Percentiles rank a stretch among this genome's conserved stretches.
Evolutionary conservation across 2,113 vertebrate species (phyloP).

Genomic region (Pterocles orientalis): DNA sequence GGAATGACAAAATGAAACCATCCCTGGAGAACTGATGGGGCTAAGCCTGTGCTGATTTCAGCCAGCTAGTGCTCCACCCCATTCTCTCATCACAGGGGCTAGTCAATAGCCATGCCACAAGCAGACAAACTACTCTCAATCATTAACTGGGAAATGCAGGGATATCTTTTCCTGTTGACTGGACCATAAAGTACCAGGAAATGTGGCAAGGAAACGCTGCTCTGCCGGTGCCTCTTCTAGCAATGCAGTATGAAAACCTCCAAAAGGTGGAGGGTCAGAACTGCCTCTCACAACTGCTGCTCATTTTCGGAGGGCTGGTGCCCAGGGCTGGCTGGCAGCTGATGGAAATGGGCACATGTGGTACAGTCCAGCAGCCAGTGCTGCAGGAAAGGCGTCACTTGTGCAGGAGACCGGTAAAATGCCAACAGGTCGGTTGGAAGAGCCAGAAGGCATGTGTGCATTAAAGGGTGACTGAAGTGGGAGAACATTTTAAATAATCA

Average conservation of each 20-base stretch:
- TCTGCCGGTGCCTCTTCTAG: neutral
- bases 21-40: neutral
- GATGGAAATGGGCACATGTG: neutral
- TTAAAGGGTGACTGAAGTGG: neutral
- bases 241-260: neutral
- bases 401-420: neutral
- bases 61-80: neutral
- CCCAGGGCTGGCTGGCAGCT: neutral
- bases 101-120: neutral
- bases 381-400: neutral
- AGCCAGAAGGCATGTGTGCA: neutral
- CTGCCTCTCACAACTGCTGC: neutral
- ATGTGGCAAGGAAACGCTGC: neutral
- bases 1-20: neutral
- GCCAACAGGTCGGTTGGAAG: fast-evolving
- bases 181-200: neutral
- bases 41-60: neutral
- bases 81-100: neutral
- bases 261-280: neutral
- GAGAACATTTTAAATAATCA: neutral
- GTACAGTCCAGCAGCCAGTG: neutral
- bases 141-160: neutral
- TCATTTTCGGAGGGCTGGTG: neutral
- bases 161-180: neutral
- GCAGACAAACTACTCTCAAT: neutral